These are phyloP conservation scores for Rhinoderma darwinii DNA, from an alignment of 2,113 vertebrate genomes.

Conservation along the genomic window DNA sequence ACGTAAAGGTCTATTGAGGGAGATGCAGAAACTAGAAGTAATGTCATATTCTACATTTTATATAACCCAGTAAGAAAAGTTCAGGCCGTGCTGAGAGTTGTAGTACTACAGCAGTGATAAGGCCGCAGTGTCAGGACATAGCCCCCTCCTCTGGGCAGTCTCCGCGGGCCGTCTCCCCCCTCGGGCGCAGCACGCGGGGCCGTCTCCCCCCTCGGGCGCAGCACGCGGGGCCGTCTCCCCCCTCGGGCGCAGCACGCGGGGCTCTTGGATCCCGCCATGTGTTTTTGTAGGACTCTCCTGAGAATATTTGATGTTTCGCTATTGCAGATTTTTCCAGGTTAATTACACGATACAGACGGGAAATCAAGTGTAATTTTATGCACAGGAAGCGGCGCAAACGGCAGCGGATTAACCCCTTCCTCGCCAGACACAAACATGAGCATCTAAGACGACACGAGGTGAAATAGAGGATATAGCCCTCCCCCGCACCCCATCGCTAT, in stretches of 20 bases:
- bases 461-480: not conserved
- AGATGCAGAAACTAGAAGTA: too few relatives aligned
- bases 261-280: not conserved
- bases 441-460: not conserved
- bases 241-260: not conserved
- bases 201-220: not conserved
- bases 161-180: not conserved
- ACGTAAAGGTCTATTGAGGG: too few relatives aligned
- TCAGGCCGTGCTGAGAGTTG: not conserved
- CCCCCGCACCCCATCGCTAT: too few relatives aligned
- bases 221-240: not conserved
- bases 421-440: not conserved
- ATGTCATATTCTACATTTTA: too few relatives aligned
- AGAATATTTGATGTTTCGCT: slow-evolving; percentile 27
- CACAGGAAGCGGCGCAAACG: not conserved
- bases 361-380: slow-evolving; percentile 37
- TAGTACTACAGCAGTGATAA: not conserved
- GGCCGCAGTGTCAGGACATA: too few relatives aligned
- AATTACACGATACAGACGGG: slow-evolving; percentile 25
- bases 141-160: too few relatives aligned
- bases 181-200: too few relatives aligned
- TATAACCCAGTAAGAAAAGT: too few relatives aligned
- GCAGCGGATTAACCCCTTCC: slow-evolving; percentile 1
- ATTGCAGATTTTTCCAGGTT: slow-evolving; percentile 48
- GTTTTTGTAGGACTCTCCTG: not conserved